Percentiles rank a stretch among this genome's conserved stretches.
These are phyloP conservation scores for Caenorhabditis sp. DNA, from an alignment of 2,888 invertebrate genomes.

Conservation along the genomic window DNA sequence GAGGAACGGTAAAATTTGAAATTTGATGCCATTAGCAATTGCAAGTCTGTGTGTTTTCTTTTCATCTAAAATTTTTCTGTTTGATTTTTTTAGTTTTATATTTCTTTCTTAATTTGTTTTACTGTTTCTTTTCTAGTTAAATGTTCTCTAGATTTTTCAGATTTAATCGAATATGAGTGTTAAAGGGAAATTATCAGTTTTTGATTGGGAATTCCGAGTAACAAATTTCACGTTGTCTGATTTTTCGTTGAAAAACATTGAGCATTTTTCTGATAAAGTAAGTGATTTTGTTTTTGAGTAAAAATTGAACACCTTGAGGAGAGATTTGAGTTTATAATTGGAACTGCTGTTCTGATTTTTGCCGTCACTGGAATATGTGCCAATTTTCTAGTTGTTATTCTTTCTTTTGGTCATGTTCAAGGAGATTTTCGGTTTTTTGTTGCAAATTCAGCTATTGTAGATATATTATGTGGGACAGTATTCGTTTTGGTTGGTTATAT, in stretches of 20 bases:
- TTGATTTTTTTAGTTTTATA: slow-evolving; percentile 42
- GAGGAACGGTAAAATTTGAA: slow-evolving; percentile 22
- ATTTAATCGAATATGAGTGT: slow-evolving; percentile 1
- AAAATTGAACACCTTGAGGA: slow-evolving; percentile 61
- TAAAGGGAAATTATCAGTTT: background rate
- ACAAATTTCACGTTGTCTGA: background rate
- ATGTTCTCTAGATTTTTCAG: background rate
- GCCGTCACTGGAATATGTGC: slow-evolving; percentile 64
- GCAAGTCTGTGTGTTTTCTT: slow-evolving; percentile 26
- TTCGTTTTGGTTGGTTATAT: slow-evolving; percentile 79
- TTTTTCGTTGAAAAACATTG: slow-evolving; percentile 5
- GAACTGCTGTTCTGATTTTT: slow-evolving; percentile 52
- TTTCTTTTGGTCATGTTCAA: slow-evolving; percentile 65
- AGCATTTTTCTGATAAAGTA: slow-evolving; percentile 25
- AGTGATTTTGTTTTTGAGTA: background rate
- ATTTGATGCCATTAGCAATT: slow-evolving; percentile 25
- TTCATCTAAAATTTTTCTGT: slow-evolving; percentile 30
- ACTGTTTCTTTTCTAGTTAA: too few species aligned
- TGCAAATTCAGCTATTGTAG: slow-evolving; percentile 77
- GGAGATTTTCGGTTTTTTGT: slow-evolving; percentile 74
- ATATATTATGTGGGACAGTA: slow-evolving; percentile 74
- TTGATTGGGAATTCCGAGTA: background rate
- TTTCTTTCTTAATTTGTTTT: too few species aligned
- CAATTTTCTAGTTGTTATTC: slow-evolving; percentile 59
- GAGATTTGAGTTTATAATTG: slow-evolving; percentile 64